Conservation (phyloP, 1,140 invertebrate species). For the Uloborus diversus region DNA sequence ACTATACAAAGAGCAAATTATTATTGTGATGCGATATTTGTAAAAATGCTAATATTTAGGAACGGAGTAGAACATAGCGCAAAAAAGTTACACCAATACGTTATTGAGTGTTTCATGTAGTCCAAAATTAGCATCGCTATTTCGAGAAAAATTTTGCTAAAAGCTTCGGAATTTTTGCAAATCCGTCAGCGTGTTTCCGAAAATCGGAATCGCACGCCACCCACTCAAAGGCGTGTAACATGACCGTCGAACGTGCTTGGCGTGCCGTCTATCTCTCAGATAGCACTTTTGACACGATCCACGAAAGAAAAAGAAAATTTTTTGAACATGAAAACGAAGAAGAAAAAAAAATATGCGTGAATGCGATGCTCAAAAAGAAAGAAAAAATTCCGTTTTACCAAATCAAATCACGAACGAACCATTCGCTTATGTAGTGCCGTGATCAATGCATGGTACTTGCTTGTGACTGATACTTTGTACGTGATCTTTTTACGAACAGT, state of each 20-base stretch:
- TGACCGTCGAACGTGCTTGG: slow-evolving; percentile 15
- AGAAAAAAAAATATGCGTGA: neutral
- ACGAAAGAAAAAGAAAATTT: neutral
- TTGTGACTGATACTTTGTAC: slow-evolving; percentile 32
- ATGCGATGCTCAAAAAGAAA: neutral
- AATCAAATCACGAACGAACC: slow-evolving; percentile 26
- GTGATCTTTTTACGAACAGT: slow-evolving; percentile 30
- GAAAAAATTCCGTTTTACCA: slow-evolving; percentile 17
- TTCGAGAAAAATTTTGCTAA: too few species aligned
- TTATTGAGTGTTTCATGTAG: too few species aligned
- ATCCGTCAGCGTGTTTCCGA: neutral
- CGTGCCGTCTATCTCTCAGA: neutral
- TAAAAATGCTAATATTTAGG: too few species aligned
- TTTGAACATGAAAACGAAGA: neutral
- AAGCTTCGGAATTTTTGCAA: neutral
- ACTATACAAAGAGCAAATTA: too few species aligned
- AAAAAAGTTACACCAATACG: too few species aligned
- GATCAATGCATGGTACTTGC: slow-evolving; percentile 16
- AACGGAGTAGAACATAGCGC: too few species aligned
- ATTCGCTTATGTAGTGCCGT: slow-evolving; percentile 18
- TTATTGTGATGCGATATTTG: too few species aligned
- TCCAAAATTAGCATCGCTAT: too few species aligned
- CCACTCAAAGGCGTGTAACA: neutral
- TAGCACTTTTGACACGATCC: neutral
- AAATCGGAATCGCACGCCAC: neutral